Percentiles rank a stretch among this genome's conserved stretches.
These are phyloP conservation scores for Zygothrica quintamaculata DNA, from an alignment of 2,888 invertebrate species.

Conservation along the genomic window DNA sequence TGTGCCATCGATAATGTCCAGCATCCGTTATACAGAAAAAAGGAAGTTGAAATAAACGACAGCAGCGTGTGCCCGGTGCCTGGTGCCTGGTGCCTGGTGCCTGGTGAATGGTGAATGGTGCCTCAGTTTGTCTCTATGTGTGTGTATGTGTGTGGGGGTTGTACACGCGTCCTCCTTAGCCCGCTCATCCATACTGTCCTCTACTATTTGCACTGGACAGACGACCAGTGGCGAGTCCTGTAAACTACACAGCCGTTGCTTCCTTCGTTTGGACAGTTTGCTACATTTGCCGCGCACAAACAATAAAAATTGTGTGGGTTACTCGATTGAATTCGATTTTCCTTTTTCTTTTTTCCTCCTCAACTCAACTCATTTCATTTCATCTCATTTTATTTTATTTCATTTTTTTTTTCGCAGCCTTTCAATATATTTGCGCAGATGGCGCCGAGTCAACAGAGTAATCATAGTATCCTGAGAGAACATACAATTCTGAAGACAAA, in stretches of 20 bases:
- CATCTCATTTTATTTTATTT: no score
- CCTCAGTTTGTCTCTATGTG: constrained; percentile 15
- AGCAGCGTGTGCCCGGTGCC: constrained; percentile 65
- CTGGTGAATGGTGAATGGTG: no score
- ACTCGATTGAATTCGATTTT: constrained; percentile 62
- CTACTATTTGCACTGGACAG: constrained; percentile 68
- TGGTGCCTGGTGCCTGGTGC: no score
- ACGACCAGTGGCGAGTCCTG: constrained; percentile 16
- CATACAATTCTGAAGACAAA: background rate
- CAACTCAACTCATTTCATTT: background rate
- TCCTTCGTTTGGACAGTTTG: constrained; percentile 72
- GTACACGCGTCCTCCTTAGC: constrained; percentile 59
- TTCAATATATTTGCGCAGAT: constrained; percentile 68
- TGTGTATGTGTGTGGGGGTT: constrained; percentile 62
- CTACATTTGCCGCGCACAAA: constrained; percentile 69
- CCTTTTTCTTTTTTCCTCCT: constrained; percentile 7
- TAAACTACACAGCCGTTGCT: constrained; percentile 35
- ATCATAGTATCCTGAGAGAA: constrained; percentile 63
- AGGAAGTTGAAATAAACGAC: constrained; percentile 74
- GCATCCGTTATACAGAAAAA: constrained; percentile 76
- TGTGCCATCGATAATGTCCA: constrained; percentile 78
- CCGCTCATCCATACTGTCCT: constrained; percentile 31
- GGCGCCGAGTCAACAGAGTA: constrained; percentile 64
- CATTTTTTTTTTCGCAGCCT: constrained; percentile 56
- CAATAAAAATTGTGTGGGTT: constrained; percentile 67